Percentiles rank a stretch among this genome's conserved stretches.
These are phyloP conservation scores for Anthophora plumipes DNA, from an alignment of 2,888 invertebrate species.

Conservation along the genomic window DNA sequence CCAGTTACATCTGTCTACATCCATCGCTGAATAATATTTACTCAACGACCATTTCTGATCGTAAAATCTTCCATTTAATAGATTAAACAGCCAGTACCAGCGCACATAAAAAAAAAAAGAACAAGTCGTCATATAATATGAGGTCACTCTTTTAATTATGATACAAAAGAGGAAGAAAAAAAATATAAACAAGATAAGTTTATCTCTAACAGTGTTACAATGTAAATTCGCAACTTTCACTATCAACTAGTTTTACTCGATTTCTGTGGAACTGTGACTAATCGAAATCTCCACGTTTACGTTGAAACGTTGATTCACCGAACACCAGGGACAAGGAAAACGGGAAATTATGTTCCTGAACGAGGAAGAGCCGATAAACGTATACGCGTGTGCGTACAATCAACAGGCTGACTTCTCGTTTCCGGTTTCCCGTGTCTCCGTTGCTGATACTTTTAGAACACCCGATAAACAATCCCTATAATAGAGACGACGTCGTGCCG, in stretches of 20 bases:
- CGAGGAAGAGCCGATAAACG: constrained; percentile 55
- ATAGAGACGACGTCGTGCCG: constrained; percentile 61
- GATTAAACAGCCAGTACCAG: no score
- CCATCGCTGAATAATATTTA: no score
- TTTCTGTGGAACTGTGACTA: background rate
- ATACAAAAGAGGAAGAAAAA: no score
- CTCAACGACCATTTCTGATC: no score
- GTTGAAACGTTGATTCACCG: constrained; percentile 26
- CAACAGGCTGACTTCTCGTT: constrained; percentile 18
- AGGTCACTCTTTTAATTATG: no score
- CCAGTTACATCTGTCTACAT: no score
- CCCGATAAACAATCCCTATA: constrained; percentile 68
- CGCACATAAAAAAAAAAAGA: no score
- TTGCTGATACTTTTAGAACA: constrained; percentile 68
- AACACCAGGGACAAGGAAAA: background rate
- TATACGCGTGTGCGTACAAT: constrained; percentile 29
- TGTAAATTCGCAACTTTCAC: no score
- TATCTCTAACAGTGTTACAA: no score
- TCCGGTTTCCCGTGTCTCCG: constrained; percentile 59
- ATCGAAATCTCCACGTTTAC: constrained; percentile 15
- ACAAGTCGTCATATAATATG: no score
- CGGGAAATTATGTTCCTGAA: background rate
- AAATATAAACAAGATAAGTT: no score
- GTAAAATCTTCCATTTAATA: no score
- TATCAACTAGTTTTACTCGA: background rate